Conservation (phyloP, 2,113 vertebrate genomes). For the Tachysurus vachellii region DNA sequence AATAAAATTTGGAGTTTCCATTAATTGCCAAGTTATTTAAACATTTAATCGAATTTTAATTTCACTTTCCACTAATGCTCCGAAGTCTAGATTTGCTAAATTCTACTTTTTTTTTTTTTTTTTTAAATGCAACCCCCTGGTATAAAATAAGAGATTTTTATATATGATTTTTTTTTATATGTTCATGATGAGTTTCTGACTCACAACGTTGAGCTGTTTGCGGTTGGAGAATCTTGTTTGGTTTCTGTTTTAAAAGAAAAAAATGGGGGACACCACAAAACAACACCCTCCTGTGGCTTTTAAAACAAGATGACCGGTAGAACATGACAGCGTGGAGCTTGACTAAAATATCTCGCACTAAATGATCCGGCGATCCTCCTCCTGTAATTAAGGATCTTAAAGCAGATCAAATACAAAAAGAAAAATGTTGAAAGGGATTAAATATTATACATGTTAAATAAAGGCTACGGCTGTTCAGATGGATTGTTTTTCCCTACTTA, state of each 20-base stretch:
- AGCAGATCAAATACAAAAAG: neutral
- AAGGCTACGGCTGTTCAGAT: neutral
- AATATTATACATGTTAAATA: neutral
- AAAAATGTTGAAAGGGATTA: neutral
- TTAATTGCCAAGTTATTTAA: neutral
- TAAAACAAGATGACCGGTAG: neutral
- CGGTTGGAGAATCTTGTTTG: neutral
- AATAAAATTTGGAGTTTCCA: too few species aligned
- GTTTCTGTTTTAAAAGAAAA: neutral
- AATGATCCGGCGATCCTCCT: neutral
- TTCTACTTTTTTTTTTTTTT: neutral
- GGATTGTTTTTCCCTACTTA: neutral
- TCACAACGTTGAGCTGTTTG: neutral
- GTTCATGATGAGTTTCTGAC: neutral
- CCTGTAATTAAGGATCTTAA: conserved; percentile 12
- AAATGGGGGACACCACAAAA: neutral
- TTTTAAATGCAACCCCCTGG: neutral
- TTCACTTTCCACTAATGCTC: neutral
- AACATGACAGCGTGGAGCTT: neutral
- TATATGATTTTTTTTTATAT: too few species aligned
- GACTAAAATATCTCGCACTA: neutral
- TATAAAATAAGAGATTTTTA: neutral
- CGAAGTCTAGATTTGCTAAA: neutral
- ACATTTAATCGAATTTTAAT: neutral
- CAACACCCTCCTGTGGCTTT: neutral